Percentiles rank a stretch among this genome's conserved stretches.
Conservation (phyloP, 2,113 vertebrate species). For the Alectura lathami region DNA sequence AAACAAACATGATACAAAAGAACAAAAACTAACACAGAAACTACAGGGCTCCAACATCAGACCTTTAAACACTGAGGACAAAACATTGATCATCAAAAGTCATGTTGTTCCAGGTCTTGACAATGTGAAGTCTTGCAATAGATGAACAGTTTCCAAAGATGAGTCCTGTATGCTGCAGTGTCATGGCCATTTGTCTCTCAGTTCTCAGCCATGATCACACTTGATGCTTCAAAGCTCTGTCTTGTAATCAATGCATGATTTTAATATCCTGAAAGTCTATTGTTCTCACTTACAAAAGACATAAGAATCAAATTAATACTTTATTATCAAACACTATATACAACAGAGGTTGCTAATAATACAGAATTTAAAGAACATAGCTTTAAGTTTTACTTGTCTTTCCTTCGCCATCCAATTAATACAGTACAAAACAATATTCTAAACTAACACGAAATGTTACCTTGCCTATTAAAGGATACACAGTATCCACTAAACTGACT, state of each 20-base stretch:
- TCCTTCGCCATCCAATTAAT: slow-evolving; percentile 93
- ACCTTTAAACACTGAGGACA: slow-evolving; percentile 80
- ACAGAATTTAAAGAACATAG: slow-evolving; percentile 87
- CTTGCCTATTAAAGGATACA: slow-evolving; percentile 98
- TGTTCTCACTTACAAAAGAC: slow-evolving; percentile 96
- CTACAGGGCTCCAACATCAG: slow-evolving; percentile 73
- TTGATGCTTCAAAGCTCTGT: slow-evolving; percentile 82
- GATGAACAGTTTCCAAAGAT: slow-evolving; percentile 72
- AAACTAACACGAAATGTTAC: slow-evolving; percentile 95
- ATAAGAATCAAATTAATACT: slow-evolving; percentile 99
- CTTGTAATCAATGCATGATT: slow-evolving; percentile 79
- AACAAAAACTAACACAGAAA: slow-evolving; percentile 58
- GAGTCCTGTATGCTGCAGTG: slow-evolving; percentile 75
- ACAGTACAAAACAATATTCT: slow-evolving; percentile 96
- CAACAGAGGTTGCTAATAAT: slow-evolving; percentile 93
- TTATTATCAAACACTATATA: slow-evolving; percentile 99
- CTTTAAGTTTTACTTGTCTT: slow-evolving; percentile 83
- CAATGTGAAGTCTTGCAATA: slow-evolving; percentile 69
- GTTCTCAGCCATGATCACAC: slow-evolving; percentile 75
- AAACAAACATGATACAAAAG: slow-evolving; percentile 77
- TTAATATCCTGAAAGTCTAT: slow-evolving; percentile 91
- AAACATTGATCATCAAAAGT: slow-evolving; percentile 77
- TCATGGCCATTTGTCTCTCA: slow-evolving; percentile 73
- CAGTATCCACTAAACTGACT: slow-evolving; percentile 96
- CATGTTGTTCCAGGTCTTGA: slow-evolving; percentile 69